Percentiles rank a stretch among this genome's conserved stretches.
These are phyloP conservation scores for Zaprionus africanus DNA, from an alignment of 1,140 invertebrate species.

Conservation along the genomic window DNA sequence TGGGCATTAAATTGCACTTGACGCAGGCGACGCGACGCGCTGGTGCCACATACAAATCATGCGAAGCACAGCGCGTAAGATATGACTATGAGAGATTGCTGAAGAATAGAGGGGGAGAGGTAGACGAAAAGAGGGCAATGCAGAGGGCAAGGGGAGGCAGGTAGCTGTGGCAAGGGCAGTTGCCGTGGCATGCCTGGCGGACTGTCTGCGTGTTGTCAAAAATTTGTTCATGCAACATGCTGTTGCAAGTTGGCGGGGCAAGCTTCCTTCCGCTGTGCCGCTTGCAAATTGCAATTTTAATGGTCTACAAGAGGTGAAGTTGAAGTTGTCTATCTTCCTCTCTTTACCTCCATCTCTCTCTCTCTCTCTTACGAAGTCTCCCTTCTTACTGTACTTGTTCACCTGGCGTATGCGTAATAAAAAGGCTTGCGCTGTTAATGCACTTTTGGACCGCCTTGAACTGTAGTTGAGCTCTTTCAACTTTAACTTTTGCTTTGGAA, in stretches of 20 bases:
- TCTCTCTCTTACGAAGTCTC: neutral
- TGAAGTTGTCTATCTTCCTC: slow-evolving; percentile 17
- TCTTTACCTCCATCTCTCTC: neutral
- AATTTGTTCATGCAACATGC: slow-evolving; percentile 45
- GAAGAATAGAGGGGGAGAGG: neutral
- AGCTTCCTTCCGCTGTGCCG: slow-evolving; percentile 15
- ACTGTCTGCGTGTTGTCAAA: slow-evolving; percentile 47
- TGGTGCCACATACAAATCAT: slow-evolving; percentile 73
- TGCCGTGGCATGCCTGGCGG: slow-evolving; percentile 20
- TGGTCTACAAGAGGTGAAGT: slow-evolving; percentile 39
- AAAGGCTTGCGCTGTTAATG: slow-evolving; percentile 17
- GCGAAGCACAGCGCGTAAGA: slow-evolving; percentile 56
- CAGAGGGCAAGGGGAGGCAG: neutral
- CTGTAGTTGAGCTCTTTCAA: neutral
- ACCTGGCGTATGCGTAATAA: slow-evolving; percentile 52
- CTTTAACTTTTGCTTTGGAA: neutral
- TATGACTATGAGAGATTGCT: slow-evolving; percentile 53
- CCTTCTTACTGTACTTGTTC: neutral
- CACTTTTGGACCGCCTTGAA: neutral
- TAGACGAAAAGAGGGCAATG: neutral
- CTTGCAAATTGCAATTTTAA: slow-evolving; percentile 59
- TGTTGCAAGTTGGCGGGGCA: slow-evolving; percentile 39
- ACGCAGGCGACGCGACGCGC: slow-evolving; percentile 20
- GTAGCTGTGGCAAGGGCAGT: slow-evolving; percentile 29
- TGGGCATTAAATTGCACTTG: slow-evolving; percentile 71